Evolutionary conservation across 2,888 invertebrate species (phyloP), one percentile per base, ranked within the genome.

Genomic region (Dicyrtoma fusca): DNA sequence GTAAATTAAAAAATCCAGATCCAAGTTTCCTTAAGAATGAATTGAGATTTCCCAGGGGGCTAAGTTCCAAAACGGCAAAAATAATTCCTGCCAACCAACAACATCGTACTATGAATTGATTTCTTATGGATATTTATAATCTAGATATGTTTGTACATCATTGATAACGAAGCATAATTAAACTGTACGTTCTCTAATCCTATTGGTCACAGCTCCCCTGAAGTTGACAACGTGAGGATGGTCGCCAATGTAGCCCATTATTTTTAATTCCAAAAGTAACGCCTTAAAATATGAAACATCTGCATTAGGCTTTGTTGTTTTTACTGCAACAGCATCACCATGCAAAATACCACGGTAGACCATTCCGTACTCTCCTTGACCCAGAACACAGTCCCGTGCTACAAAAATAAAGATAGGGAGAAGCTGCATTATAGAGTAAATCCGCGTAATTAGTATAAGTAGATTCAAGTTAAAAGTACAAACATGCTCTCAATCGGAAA

Each of bases 301-400:
- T 6, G 57, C 14, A 11, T 25, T 17, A 1, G 57, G 57, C 4
- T 21, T 11, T 6, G 57, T 57, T 11, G 57, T 13, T 26, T 57
- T 57, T 1, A 57, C 57, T 14, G 57, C 57, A 17, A 57, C 57
- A 1, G 57, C 21, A n/a, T 57, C 23, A 23, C 57, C 57, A 25
- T 21, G 6, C 8, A 21, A 57, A 11, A 17, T 14, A 57, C 57
- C 57, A 1, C 57, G 10, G 13, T 57, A 57, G 10, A 57, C 57
- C 13, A 57, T 57, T 25, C 57, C 57, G 13, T 13, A 57, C 26
- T 17, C 57, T 11, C 57, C 57, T 25, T 23, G 5, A 14, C 57
- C 57, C 3, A 49, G n/a, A 23, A 57, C 57, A 4, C 4, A 23
- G 26, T 57, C 57, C 14, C 11, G 5, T 2, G 57, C 57, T 55